Conservation (phyloP, 2,797 vertebrate species). For the Cercopithecus hamlyni region DNA sequence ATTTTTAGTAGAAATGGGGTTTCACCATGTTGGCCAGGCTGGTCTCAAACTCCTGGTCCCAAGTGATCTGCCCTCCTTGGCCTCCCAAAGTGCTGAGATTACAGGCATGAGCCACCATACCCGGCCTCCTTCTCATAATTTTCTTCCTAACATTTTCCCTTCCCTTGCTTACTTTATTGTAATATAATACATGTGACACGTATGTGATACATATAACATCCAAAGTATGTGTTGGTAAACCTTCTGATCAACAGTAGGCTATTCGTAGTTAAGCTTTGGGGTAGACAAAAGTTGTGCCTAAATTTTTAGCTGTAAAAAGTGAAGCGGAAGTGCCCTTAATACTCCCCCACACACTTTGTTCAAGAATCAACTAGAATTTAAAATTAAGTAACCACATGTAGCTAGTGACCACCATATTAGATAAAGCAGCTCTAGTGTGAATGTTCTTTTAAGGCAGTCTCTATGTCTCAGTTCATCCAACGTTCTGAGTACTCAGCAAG, state of each 20-base stretch:
- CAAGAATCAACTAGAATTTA: not conserved
- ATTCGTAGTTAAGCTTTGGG: not conserved
- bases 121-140: not conserved
- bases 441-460: not conserved
- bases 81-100: not conserved
- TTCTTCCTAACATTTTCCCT: not conserved
- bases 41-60: not conserved
- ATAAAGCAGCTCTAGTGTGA: not conserved
- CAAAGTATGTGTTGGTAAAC: not conserved
- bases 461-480: not conserved
- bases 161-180: not conserved
- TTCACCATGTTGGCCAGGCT: not conserved
- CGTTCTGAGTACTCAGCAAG: not conserved
- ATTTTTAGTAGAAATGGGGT: not conserved
- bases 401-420: not conserved
- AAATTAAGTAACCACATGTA: not conserved
- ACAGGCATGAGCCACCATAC: not conserved
- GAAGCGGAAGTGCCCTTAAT: rapidly evolving
- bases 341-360: not conserved
- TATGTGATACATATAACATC: not conserved
- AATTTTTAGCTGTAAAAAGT: not conserved
- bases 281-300: not conserved
- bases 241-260: not conserved
- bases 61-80: not conserved
- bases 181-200: not conserved